Percentiles rank a stretch among this genome's conserved stretches.
phyloP scores from a whole-genome alignment of 2,113 vertebrate species.

The Elachura formosa region DNA sequence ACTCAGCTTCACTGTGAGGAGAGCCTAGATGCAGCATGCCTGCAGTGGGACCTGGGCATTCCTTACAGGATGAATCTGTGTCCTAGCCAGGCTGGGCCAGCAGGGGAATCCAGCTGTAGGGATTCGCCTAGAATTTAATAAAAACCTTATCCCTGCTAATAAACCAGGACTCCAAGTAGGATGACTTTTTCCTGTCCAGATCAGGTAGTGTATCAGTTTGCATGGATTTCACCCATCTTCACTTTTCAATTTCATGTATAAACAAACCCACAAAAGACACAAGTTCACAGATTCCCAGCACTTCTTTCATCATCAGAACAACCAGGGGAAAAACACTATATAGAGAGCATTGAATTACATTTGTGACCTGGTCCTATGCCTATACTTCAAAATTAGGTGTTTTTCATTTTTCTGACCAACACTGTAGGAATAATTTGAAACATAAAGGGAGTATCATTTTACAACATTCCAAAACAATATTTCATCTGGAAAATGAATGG shows the following conservation, averaged over 20 bases:
- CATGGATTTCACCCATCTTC: background rate
- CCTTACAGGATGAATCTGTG: background rate
- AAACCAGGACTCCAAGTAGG: background rate
- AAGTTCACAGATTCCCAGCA: background rate
- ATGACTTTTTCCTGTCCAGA: background rate
- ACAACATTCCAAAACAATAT: conserved; percentile 29
- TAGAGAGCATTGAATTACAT: conserved; percentile 16
- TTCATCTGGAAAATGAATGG: conserved; percentile 22
- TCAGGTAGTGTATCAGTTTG: background rate
- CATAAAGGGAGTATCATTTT: conserved; percentile 45
- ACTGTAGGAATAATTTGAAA: background rate
- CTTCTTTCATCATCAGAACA: conserved; percentile 31
- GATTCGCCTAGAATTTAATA: background rate
- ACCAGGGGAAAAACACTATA: background rate
- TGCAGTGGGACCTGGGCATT: background rate
- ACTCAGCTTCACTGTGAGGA: background rate
- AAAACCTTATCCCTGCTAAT: background rate
- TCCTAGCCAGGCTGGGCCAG: background rate
- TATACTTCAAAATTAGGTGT: conserved; percentile 22
- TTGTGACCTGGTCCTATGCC: background rate
- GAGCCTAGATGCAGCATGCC: background rate
- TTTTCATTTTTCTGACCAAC: background rate
- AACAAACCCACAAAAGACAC: background rate
- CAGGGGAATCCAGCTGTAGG: background rate
- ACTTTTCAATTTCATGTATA: background rate